These are phyloP conservation scores for Ambastaia sidthimunki DNA, from an alignment of 2,797 vertebrate genomes.

Conservation along the genomic window DNA sequence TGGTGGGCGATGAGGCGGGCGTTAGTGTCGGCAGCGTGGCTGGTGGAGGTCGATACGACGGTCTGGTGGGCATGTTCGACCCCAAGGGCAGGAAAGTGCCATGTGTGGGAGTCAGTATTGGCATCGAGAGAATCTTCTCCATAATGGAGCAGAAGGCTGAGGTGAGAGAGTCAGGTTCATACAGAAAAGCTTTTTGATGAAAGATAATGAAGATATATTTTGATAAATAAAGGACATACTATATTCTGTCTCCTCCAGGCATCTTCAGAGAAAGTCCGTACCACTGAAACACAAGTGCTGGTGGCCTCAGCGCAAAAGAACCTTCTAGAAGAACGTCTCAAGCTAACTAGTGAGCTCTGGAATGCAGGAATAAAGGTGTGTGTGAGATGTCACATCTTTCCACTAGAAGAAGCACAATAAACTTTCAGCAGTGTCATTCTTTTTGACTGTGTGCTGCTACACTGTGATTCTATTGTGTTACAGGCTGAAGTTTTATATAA, in stretches of 20 bases:
- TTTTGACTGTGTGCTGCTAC: not conserved
- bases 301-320: conserved; percentile 96
- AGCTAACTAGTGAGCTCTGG: conserved; percentile 89
- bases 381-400: not conserved
- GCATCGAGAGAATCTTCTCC: conserved; percentile 92
- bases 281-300: conserved; percentile 93
- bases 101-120: conserved; percentile 94
- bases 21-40: conserved; percentile 89
- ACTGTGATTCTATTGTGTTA: not conserved
- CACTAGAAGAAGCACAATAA: not conserved
- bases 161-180: conserved; percentile 68
- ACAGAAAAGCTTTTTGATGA: not conserved
- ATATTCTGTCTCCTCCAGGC: conserved; percentile 75
- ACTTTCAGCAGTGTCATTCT: not conserved
- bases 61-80: conserved; percentile 96
- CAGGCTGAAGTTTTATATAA: conserved; percentile 94
- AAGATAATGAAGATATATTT: too few species aligned
- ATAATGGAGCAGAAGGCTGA: conserved; percentile 92
- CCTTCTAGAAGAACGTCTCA: conserved; percentile 90
- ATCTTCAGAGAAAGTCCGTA: conserved; percentile 87
- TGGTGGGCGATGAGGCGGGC: conserved; percentile 73
- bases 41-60: conserved; percentile 91
- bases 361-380: conserved; percentile 90
- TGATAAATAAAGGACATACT: too few species aligned
- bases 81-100: conserved; percentile 92